Conservation (phyloP, 1,140 invertebrate genomes). For the Calosoma granatense region DNA sequence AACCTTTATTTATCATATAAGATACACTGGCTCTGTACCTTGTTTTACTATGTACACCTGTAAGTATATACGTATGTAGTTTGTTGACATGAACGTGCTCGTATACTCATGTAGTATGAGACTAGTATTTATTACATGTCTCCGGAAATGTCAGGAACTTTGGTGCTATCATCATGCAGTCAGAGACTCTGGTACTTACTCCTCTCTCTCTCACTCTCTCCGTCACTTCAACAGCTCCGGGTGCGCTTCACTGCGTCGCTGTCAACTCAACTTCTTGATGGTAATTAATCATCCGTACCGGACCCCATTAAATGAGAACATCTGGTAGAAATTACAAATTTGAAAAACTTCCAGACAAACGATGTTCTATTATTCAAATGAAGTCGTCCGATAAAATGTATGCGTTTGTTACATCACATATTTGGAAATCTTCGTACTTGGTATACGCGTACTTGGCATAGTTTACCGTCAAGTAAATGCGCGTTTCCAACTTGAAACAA, state of each 20-base stretch:
- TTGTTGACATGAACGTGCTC: not conserved
- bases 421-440: not conserved
- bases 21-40: too few species aligned
- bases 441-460: not conserved
- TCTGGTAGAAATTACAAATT: not conserved
- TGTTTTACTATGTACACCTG: not conserved
- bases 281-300: slow-evolving; percentile 2
- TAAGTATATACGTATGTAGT: not conserved
- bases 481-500: not conserved
- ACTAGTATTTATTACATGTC: not conserved
- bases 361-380: not conserved
- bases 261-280: not conserved
- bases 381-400: not conserved
- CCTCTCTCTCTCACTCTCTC: too few species aligned
- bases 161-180: too few species aligned
- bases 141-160: not conserved
- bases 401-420: not conserved
- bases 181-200: too few species aligned
- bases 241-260: too few species aligned
- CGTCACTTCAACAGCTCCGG: too few species aligned
- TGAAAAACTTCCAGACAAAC: not conserved
- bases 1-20: too few species aligned
- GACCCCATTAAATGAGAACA: slow-evolving; percentile 2
- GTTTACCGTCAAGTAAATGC: too few species aligned
- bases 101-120: too few species aligned